phyloP scores from a whole-genome alignment of 53 echinoderm and acorn worm species.

The Astropecten irregularis region DNA sequence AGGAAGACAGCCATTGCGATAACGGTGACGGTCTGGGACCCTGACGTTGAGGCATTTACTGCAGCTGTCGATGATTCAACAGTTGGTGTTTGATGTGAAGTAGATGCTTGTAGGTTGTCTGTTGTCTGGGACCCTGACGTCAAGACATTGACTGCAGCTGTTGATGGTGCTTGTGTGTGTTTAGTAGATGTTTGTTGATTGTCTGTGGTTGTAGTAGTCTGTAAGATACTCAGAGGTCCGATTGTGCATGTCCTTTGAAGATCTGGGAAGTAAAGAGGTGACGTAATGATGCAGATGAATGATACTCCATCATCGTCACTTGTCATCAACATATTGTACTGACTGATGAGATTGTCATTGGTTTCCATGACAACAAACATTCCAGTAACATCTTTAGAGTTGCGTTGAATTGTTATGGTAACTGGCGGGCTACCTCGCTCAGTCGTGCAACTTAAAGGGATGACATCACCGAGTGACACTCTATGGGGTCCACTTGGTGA shows the following conservation, averaged over 20 bases:
- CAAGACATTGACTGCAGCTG: too few relatives aligned
- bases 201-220: too few relatives aligned
- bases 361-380: constrained; percentile 19
- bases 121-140: too few relatives aligned
- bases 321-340: background rate
- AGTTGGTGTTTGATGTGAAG: background rate
- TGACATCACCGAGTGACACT: background rate
- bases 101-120: too few relatives aligned
- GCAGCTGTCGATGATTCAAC: background rate
- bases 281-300: constrained; percentile 11
- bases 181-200: too few relatives aligned
- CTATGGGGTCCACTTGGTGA: background rate
- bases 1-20: background rate
- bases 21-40: background rate
- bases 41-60: too few relatives aligned
- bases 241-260: background rate
- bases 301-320: background rate
- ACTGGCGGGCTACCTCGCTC: background rate
- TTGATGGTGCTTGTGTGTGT: background rate
- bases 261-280: constrained; percentile 9
- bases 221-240: background rate
- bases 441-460: constrained; percentile 2
- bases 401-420: background rate
- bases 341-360: background rate
- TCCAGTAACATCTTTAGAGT: constrained; percentile 4